Base-by-base conservation (phyloP, 2,797 vertebrate genomes). In the Caiman crocodilus region DNA sequence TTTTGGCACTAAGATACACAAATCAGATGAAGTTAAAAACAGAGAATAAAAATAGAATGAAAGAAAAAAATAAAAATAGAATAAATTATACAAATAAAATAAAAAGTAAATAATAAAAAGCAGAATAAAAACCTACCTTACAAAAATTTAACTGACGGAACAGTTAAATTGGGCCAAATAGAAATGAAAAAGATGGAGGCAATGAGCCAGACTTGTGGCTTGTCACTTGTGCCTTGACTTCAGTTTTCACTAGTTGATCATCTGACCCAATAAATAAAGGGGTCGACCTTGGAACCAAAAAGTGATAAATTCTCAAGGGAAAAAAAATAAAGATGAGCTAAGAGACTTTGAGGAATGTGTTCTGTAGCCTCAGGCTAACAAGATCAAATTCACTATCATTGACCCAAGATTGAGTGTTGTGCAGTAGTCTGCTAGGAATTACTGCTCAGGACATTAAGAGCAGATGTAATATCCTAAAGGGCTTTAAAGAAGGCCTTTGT, bases 401-500 rank as follows among this genome's bases (percentile, higher is more conserved):
- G 26, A 67, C 57, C 67, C 1, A 0, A 57, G 15, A 73, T 88
- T 90, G 84, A 78, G 55, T 76, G 77, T 75, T 85, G 42, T 50
- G 60, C 26, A n/a, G 55, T 91, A 63, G 42, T 90, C 91, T 65
- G 28, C 55, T 16, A 85, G 75, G 65, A 87, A n/a, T 60, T 85
- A 50, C 56, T 63, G 1, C 58, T 78, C 82, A 89, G 32, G 61
- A 92, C 96, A 85, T 95, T 93, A 81, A 91, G 86, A 78, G 82
- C 42, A 50, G 59, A 59, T 79, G 28, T 90, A 55, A 85, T 94
- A 50, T 13, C 9, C 42, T 79, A 77, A 61, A 95, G 73, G 75
- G 77, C 93, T 84, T 85, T 55, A 91, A 95, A 57, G 65, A 25
- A 79, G 67, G 15, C 73, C 94, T 95, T 94, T 75, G 30, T 94